These are phyloP conservation scores for Tachina fera DNA, from an alignment of 2,888 invertebrate species.

Conservation along the genomic window DNA sequence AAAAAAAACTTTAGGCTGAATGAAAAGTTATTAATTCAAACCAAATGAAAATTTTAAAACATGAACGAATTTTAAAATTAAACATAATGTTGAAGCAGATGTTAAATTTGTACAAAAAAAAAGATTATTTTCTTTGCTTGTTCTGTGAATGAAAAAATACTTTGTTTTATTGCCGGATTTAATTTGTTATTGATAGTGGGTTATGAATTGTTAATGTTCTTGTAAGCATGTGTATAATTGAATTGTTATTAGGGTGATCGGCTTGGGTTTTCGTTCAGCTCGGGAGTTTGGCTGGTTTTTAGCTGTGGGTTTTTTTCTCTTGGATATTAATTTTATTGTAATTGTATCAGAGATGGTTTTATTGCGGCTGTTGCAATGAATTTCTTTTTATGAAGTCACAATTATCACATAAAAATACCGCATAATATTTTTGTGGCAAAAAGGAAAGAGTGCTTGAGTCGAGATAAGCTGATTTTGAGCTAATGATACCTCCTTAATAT, in stretches of 20 bases:
- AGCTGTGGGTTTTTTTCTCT: background rate
- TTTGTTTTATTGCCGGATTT: constrained; percentile 65
- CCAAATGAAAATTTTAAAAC: background rate
- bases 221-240: constrained; percentile 66
- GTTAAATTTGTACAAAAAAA: constrained; percentile 15
- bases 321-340: too few relatives aligned
- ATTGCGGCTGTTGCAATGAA: too few relatives aligned
- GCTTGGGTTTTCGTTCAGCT: background rate
- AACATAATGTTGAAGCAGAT: background rate
- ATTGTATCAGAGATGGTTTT: too few relatives aligned
- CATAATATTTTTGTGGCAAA: too few relatives aligned
- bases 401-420: too few relatives aligned
- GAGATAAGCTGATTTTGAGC: too few relatives aligned
- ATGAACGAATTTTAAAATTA: background rate
- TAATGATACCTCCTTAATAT: too few relatives aligned
- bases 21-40: background rate
- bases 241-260: constrained; percentile 40
- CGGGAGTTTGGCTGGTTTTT: background rate
- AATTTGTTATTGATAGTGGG: constrained; percentile 70
- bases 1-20: background rate
- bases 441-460: too few relatives aligned
- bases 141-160: constrained; percentile 12
- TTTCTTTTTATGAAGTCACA: too few relatives aligned
- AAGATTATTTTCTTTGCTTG: background rate
- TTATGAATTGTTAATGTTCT: constrained; percentile 66